Evolutionary conservation across 1,140 invertebrate genomes (phyloP).

Genomic region (Physella acuta): DNA sequence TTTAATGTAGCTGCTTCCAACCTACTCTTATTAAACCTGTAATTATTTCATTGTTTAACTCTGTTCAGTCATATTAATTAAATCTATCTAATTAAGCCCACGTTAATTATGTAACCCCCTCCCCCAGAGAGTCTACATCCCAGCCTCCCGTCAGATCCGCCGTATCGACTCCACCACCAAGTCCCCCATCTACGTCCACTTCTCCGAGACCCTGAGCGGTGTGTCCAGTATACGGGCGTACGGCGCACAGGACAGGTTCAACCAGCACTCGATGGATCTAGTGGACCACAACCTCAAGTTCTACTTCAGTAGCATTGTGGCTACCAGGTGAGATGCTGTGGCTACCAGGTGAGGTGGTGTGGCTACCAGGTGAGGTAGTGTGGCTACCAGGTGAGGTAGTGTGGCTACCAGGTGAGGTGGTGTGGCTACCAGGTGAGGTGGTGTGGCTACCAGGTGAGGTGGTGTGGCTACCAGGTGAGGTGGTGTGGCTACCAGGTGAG

Average conservation of each 20-base stretch:
- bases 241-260: constrained; percentile 60
- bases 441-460: too few species aligned
- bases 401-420: too few species aligned
- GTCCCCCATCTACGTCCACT: constrained; percentile 65
- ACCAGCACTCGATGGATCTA: constrained; percentile 54
- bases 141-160: constrained; percentile 64
- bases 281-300: constrained; percentile 59
- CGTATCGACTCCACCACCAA: constrained; percentile 62
- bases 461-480: too few species aligned
- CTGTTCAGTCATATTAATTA: background rate
- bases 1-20: background rate
- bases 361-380: too few species aligned
- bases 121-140: constrained; percentile 61
- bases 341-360: too few species aligned
- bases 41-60: background rate
- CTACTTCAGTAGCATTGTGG: constrained; percentile 39
- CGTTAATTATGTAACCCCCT: constrained; percentile 18
- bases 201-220: constrained; percentile 64
- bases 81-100: background rate
- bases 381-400: too few species aligned
- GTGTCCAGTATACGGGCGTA: constrained; percentile 66
- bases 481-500: too few species aligned
- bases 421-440: too few species aligned
- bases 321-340: constrained; percentile 21
- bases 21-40: background rate